Evolutionary conservation across 2,113 vertebrate genomes (phyloP).

Genomic region (Gallinago undulata): DNA sequence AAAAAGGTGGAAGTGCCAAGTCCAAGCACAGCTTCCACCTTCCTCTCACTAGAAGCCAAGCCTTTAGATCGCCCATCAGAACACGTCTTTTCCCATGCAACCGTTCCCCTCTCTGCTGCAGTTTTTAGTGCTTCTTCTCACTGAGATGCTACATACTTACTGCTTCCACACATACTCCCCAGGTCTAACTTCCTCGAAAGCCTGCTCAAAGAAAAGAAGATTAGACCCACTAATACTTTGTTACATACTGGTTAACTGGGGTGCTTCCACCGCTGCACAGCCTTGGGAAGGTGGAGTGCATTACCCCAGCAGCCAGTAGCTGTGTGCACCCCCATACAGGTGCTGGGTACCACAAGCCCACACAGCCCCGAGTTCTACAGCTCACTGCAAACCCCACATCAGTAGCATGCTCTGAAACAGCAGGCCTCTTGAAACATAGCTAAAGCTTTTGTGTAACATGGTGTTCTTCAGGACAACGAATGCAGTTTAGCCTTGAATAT

Average conservation of each 20-base stretch:
- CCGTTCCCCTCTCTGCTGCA: neutral
- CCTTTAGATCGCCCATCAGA: neutral
- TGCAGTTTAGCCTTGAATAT: neutral
- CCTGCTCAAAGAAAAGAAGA: no score
- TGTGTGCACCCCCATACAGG: rapidly evolving
- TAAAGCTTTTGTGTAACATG: neutral
- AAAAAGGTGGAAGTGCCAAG: neutral
- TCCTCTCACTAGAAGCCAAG: neutral
- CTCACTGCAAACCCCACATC: neutral
- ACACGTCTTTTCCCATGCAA: rapidly evolving
- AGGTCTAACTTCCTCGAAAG: neutral
- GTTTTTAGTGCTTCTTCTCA: neutral
- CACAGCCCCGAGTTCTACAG: neutral
- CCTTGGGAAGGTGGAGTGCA: neutral
- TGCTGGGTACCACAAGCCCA: neutral
- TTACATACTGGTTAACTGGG: neutral
- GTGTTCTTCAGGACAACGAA: neutral
- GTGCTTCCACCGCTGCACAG: neutral
- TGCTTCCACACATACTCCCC: neutral
- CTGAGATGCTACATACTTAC: rapidly evolving
- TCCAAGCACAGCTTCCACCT: neutral
- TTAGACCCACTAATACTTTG: neutral
- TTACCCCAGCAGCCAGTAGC: neutral
- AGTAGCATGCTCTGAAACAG: neutral
- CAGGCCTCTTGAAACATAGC: neutral